Conservation (phyloP, 2,888 invertebrate species). For the Matsumyia berberina region DNA sequence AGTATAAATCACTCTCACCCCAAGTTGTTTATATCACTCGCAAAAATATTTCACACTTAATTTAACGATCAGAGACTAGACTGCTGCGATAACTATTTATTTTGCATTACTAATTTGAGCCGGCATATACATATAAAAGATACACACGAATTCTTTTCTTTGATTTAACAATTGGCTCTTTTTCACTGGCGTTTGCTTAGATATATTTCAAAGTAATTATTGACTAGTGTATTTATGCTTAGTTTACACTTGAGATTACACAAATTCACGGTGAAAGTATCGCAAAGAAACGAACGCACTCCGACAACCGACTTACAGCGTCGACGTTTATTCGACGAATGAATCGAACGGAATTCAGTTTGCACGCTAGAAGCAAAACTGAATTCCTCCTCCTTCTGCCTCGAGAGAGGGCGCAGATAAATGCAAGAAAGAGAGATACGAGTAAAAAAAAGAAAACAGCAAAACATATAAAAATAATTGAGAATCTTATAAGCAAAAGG, state of each 20-base stretch:
- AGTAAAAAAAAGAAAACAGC: constrained; percentile 38
- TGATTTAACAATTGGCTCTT: constrained; percentile 20
- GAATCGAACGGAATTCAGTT: constrained; percentile 69
- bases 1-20: constrained; percentile 63
- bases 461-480: constrained; percentile 61
- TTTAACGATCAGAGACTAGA: constrained; percentile 45
- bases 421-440: constrained; percentile 74
- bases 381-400: constrained; percentile 64
- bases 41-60: constrained; percentile 64
- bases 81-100: constrained; percentile 32
- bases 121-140: constrained; percentile 31
- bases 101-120: constrained; percentile 50
- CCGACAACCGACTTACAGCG: constrained; percentile 62
- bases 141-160: constrained; percentile 16
- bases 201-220: constrained; percentile 33
- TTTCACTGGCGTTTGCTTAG: constrained; percentile 11
- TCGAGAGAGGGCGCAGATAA: constrained; percentile 64
- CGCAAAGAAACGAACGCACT: constrained; percentile 53
- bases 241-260: constrained; percentile 49
- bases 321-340: constrained; percentile 74
- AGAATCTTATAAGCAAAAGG: constrained; percentile 66
- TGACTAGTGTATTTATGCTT: constrained; percentile 33
- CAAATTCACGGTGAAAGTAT: constrained; percentile 61
- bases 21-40: constrained; percentile 65
- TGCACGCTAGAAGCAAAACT: constrained; percentile 54